Base-by-base conservation (phyloP, 2,797 vertebrate genomes). In the Pangasius mekongensis region DNA sequence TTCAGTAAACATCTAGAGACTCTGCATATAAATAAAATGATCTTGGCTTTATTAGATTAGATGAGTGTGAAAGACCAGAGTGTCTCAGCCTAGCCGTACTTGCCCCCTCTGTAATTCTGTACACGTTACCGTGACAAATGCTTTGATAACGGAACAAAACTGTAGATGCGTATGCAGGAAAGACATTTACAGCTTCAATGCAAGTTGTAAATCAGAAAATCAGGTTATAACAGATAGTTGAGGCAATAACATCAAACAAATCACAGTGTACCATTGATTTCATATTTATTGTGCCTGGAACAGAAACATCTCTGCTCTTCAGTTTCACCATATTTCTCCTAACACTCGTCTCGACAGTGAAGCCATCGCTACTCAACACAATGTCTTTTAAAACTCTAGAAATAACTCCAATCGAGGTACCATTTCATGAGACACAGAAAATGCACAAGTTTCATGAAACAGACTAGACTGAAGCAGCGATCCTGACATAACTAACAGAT, bases 211-310 rank as follows among this genome's bases (percentile, higher is more conserved):
- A 33, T 67, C 66, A 64, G 27, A 58, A 47, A 47, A 9, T 47
- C 47, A 47, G 47, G 8, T 47, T 47, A 1, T 47, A 47, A 47
- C 47, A 47, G 36, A 7, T 24, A 24, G 6, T 66, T 0, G n/a
- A 54, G 16, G 64, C 64, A 84, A 77, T 56, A 66, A 69, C 3
- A 24, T 39, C 71, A 69, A 71, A 56, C 71, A 76, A 76, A 83
- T 54, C 71, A 88, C 43, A 87, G 22, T 22, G n/a, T 56, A 24
- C 22, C 54, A 47, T 71, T 78, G 36, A 85, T 56, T 91, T 90
- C 69, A 87, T 86, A 77, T 95, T 94, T 94, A 95, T 94, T 94
- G 93, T 93, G 92, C 91, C 91, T 91, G 91, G 90, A 87, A 90
- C 91, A 88, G 88, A 89, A 89, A 91, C 84, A 90, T 80, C 80